Conservation (phyloP, 23 tunicate genomes). For the Botrylloides violaceus region DNA sequence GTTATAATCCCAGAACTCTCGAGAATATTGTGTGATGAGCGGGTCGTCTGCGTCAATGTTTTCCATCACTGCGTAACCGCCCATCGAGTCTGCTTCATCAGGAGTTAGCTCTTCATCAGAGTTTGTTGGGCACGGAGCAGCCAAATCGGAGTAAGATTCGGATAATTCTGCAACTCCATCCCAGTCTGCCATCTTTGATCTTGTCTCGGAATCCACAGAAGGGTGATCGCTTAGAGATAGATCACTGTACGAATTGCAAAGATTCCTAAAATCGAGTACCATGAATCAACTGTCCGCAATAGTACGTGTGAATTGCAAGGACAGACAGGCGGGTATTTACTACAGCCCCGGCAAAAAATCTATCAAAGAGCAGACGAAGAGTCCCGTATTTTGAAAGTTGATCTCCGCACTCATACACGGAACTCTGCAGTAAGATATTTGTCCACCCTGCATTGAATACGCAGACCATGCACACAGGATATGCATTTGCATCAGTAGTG, state of each 20-base stretch:
- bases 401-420: too few species aligned
- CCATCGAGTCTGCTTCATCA: slow-evolving; percentile 40
- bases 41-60: background rate
- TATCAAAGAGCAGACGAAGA: too few species aligned
- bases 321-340: too few species aligned
- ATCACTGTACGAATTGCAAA: background rate
- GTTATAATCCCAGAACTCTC: slow-evolving; percentile 13
- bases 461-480: too few species aligned
- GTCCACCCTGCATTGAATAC: too few species aligned
- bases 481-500: too few species aligned
- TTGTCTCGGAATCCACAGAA: slow-evolving; percentile 1
- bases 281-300: too few species aligned
- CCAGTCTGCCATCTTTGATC: background rate
- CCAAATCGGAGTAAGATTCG: slow-evolving; percentile 1
- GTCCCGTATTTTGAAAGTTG: too few species aligned
- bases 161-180: background rate
- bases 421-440: too few species aligned
- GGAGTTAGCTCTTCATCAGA: slow-evolving; percentile 91
- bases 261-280: background rate
- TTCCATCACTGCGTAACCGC: background rate
- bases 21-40: background rate
- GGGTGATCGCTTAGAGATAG: background rate
- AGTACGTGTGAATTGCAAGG: too few species aligned
- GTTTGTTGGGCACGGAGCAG: slow-evolving; percentile 56
- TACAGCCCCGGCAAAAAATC: too few species aligned